These are phyloP conservation scores for Illadopsis cleaveri DNA, from an alignment of 2,113 vertebrate genomes.

Conservation along the genomic window DNA sequence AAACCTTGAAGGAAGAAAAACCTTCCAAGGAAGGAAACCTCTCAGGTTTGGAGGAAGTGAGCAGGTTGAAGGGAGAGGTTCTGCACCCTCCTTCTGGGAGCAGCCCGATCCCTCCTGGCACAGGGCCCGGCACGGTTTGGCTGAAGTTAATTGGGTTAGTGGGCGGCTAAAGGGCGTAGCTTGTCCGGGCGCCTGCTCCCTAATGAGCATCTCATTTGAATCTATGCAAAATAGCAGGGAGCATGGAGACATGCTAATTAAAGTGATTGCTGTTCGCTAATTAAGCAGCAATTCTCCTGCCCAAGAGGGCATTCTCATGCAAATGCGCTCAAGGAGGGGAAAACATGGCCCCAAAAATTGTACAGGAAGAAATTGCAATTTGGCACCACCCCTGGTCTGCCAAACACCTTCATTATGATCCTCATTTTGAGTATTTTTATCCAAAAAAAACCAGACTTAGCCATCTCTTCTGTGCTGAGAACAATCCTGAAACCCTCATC, in stretches of 20 bases:
- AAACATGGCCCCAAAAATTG: neutral
- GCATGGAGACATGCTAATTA: slow-evolving; percentile 82
- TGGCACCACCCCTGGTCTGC: neutral
- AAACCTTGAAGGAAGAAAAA: neutral
- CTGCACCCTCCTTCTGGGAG: neutral
- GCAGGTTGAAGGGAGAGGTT: neutral
- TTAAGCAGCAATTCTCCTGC: slow-evolving; percentile 79
- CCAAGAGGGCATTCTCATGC: slow-evolving; percentile 73
- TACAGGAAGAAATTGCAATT: neutral
- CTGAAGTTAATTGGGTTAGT: slow-evolving; percentile 50
- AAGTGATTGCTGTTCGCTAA: slow-evolving; percentile 80
- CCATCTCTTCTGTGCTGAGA: neutral
- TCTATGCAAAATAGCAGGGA: slow-evolving; percentile 77
- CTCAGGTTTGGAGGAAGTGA: neutral
- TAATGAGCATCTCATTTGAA: slow-evolving; percentile 83
- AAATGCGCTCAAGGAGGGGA: slow-evolving; percentile 47
- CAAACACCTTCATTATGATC: neutral
- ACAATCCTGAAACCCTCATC: neutral
- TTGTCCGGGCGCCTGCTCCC: slow-evolving; percentile 71
- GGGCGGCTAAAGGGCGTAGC: slow-evolving; percentile 55
- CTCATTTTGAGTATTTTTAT: neutral
- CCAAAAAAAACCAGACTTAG: fast-evolving
- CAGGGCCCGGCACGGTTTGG: neutral
- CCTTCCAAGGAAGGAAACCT: neutral
- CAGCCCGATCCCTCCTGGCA: neutral